These are phyloP conservation scores for Melopsittacus undulatus DNA, from an alignment of 2,797 vertebrate species.

Conservation along the genomic window DNA sequence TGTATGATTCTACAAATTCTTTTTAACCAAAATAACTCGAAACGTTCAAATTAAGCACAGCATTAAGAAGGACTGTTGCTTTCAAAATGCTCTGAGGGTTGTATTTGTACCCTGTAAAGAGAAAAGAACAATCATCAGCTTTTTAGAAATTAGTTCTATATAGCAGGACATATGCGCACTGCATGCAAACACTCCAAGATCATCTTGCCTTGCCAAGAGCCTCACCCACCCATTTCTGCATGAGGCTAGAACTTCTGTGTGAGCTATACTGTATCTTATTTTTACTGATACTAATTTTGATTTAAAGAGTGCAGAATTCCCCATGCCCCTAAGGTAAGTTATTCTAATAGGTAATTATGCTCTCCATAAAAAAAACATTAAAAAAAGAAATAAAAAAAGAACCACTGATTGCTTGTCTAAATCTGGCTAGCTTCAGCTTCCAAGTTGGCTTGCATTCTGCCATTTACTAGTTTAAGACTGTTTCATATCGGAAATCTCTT, in stretches of 20 bases:
- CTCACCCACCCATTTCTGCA: conserved; percentile 26
- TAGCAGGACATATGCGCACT: neutral
- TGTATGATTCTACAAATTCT: neutral
- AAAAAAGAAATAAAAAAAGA: neutral
- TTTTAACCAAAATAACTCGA: neutral
- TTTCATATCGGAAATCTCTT: neutral
- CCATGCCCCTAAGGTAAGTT: conserved; percentile 5
- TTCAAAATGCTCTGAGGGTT: neutral
- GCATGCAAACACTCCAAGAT: neutral
- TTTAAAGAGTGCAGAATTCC: conserved; percentile 37
- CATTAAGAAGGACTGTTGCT: neutral
- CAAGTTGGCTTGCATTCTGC: neutral
- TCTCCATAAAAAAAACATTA: neutral
- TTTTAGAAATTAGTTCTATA: neutral
- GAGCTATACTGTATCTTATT: neutral
- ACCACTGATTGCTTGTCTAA: neutral
- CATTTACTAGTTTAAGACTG: neutral
- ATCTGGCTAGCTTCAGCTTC: neutral
- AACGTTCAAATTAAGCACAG: neutral
- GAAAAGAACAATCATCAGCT: neutral
- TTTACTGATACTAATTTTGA: conserved; percentile 37
- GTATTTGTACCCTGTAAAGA: neutral
- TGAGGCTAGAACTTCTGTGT: neutral
- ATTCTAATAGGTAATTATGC: neutral
- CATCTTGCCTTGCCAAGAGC: neutral